Evolutionary conservation across 2,113 vertebrate species (phyloP), one percentile per base, ranked within the genome.

Genomic region (Halcyon malimbica): DNA sequence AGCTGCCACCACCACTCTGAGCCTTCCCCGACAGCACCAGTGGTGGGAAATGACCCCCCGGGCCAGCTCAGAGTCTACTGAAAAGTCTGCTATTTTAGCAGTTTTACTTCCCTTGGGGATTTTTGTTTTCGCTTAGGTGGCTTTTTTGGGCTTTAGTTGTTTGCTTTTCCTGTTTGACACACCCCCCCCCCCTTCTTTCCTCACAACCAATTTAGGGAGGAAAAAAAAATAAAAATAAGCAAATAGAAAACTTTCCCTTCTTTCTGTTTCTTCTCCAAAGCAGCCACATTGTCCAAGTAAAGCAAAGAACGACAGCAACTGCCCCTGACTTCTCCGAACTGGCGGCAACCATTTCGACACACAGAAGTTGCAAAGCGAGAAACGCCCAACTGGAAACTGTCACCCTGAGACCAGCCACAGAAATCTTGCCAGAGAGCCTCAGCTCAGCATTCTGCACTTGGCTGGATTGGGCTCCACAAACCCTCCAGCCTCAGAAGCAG

Each of bases 201-300:
- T 5, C 5, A 1, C 1, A 2, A 59, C 46, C 28, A 21, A 2
- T 59, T 62, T 9, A 1, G 3, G 9, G 9, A 5, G 1, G 2
- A 9, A 51, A 14, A n/a, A 56, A 37, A 12, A 8, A 70, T 42
- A 35, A 11, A 9, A 78, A 42, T 0, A 20, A 64, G 16, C 29
- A 89, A 77, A 91, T 1, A 42, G 29, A 39, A 81, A 87, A 16
- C 15, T 69, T 71, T 16, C 69, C 57, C n/a, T 69, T 42, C 31
- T 29, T n/a, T 19, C 29, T 29, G 12, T 2, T 46, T 6, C 54
- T 51, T 53, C 13, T 60, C 56, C 35, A 33, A 17, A 88, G 24
- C 59, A 91, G 79, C 21, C 1, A 1, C 2, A 1, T 5, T 44
- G 17, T 73, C 71, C 50, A 7, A 68, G 62, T 7, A 65, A 88